A percentile compares a stretch with the other conserved stretches of the same genome.
Conservation (phyloP, 2,113 vertebrate genomes). For the Callaeas wilsoni region DNA sequence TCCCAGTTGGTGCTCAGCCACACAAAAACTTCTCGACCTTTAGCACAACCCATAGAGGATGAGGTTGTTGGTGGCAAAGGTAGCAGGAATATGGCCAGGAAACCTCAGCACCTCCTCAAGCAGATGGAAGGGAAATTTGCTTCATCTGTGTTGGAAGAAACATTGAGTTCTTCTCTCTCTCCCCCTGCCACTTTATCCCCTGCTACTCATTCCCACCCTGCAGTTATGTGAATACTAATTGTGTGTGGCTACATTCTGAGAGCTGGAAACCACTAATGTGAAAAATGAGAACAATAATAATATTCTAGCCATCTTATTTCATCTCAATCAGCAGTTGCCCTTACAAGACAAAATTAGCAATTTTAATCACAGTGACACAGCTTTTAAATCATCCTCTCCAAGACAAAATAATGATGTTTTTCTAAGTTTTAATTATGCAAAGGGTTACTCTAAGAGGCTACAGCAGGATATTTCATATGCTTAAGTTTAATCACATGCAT, state of each 20-base stretch:
- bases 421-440: conserved; percentile 20
- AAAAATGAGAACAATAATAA: background rate
- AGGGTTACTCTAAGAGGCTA: background rate
- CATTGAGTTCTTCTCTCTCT: background rate
- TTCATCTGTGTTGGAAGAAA: background rate
- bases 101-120: background rate
- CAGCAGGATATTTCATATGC: background rate
- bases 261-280: background rate
- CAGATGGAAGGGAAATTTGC: background rate
- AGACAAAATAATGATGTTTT: background rate
- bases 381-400: background rate
- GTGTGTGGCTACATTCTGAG: background rate
- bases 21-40: background rate
- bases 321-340: background rate
- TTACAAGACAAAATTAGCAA: background rate
- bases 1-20: background rate
- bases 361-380: conserved; percentile 4
- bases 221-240: background rate
- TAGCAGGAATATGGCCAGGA: background rate
- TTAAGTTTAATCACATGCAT: background rate
- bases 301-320: background rate
- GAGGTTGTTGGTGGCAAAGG: background rate
- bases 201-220: background rate
- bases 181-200: background rate
- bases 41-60: background rate